phyloP scores from a whole-genome alignment of 37 sponge, comb jelly and placozoan genomes.

The Diacarnus erythraeanus region DNA sequence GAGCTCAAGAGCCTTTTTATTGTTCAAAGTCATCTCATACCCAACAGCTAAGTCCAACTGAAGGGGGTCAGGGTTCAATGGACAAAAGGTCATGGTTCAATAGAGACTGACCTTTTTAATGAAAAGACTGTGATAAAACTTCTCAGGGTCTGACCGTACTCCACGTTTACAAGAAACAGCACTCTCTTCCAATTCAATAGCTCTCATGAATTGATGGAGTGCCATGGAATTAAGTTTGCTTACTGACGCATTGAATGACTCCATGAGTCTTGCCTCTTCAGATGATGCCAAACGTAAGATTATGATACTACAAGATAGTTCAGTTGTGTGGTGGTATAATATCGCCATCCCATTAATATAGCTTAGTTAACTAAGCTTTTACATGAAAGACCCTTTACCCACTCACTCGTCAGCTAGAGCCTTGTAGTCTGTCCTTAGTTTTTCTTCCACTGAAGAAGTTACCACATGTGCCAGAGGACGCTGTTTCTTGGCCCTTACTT shows the following conservation, averaged over 20 bases:
- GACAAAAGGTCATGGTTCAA: not conserved
- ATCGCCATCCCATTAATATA: no score
- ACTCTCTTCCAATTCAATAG: slow-evolving; percentile 22
- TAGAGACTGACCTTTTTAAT: slow-evolving; percentile 33
- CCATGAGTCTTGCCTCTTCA: slow-evolving; percentile 32
- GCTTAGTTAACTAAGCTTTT: no score
- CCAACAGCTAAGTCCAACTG: slow-evolving; percentile 67
- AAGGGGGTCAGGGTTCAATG: not conserved
- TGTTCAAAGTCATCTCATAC: slow-evolving; percentile 67
- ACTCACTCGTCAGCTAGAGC: slow-evolving; percentile 41
- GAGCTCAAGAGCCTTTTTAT: slow-evolving; percentile 25
- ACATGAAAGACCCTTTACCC: not conserved
- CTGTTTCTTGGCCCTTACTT: slow-evolving; percentile 45
- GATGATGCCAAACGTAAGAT: slow-evolving; percentile 47
- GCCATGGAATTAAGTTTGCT: slow-evolving; percentile 27
- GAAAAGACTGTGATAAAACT: slow-evolving; percentile 22
- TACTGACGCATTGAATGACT: slow-evolving; percentile 24
- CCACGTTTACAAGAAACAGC: not conserved
- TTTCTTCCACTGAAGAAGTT: slow-evolving; percentile 21
- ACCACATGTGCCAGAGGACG: not conserved
- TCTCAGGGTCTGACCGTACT: not conserved
- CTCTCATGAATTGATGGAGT: slow-evolving; percentile 6
- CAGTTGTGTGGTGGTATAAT: not conserved
- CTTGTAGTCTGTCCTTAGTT: slow-evolving; percentile 49
- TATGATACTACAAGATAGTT: slow-evolving; percentile 17